Evolutionary conservation across 1,140 invertebrate species (phyloP).

Genomic region (Psilanteris sp.): DNA sequence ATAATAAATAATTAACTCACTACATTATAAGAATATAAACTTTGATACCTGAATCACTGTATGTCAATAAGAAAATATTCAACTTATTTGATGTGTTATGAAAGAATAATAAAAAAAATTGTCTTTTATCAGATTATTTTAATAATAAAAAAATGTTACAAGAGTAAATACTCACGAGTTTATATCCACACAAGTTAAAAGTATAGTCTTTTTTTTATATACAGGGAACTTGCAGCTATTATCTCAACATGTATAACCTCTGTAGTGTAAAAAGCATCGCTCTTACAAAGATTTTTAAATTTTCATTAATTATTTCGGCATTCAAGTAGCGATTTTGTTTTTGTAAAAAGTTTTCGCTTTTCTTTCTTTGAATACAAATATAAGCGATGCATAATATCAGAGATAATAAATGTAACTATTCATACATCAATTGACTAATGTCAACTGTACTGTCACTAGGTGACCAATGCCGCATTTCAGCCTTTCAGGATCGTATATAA

Average conservation of each 20-base stretch:
- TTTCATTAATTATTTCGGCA: neutral
- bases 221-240: constrained; percentile 15
- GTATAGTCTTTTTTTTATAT: constrained; percentile 25
- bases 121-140: too few species aligned
- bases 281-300: neutral
- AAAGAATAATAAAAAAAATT: too few species aligned
- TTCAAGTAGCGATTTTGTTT: neutral
- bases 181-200: constrained; percentile 13
- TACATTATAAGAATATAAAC: too few species aligned
- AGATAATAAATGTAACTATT: constrained; percentile 47
- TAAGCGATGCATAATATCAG: constrained; percentile 48
- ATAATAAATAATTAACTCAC: too few species aligned
- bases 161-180: constrained; percentile 34
- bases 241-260: constrained; percentile 40
- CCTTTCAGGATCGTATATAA: constrained; percentile 3
- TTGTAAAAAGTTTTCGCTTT: constrained; percentile 43
- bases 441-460: constrained; percentile 40
- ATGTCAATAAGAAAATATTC: neutral
- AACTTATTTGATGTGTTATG: neutral
- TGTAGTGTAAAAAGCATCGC: neutral
- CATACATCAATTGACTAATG: constrained; percentile 48
- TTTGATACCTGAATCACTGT: constrained; percentile 8
- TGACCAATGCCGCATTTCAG: constrained; percentile 10
- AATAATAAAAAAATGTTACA: too few species aligned
- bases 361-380: constrained; percentile 48